Base-by-base conservation (phyloP, 2,113 vertebrate species). In the Lates calcarifer region DNA sequence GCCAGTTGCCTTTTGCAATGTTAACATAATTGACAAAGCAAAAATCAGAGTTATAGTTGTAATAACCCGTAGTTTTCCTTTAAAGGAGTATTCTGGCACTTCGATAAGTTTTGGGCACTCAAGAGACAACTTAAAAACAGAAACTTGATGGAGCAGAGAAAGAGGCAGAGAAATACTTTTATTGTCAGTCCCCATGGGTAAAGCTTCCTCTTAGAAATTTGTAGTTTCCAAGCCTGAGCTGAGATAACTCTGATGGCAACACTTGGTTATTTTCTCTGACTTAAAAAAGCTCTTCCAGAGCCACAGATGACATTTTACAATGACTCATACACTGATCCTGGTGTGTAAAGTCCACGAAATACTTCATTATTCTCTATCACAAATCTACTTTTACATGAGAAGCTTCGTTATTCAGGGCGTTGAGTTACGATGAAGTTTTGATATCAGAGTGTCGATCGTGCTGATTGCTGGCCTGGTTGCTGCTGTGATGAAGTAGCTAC, bases 401-500 rank as follows among this genome's bases (percentile, higher is more conserved):
- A 12, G 24, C 29, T 43, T 18, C 18, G 0, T 51, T 2, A 26
- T 18, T 75, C 45, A 20, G 0, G 1, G 3, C 37, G 26, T n/a
- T 20, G 12, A 24, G 60, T 64, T 39, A 20, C 29, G 65, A 33
- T 24, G 24, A 39, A 33, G 28, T 24, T 53, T 18, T 12, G 0
- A 3, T 11, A 35, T 33, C 31, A 1, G 45, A 26, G 51, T 39
- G 77, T 64, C 56, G 62, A 67, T 14, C 6, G 12, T 6, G 33
- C 9, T 7, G 39, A 51, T 0, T 5, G 0, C 1, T 15, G 56
- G 61, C 57, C 58, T 65, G 72, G 63, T 75, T 77, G 6, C 33
- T 3, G 20, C 67, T 33, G 62, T 79, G 74, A 85, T 86, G 22
- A 80, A 89, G 39, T 10, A 57, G 29, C 73, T 62, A 29, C 37